phyloP scores from a whole-genome alignment of 2,113 vertebrate species.

The Hemibagrus wyckioides region DNA sequence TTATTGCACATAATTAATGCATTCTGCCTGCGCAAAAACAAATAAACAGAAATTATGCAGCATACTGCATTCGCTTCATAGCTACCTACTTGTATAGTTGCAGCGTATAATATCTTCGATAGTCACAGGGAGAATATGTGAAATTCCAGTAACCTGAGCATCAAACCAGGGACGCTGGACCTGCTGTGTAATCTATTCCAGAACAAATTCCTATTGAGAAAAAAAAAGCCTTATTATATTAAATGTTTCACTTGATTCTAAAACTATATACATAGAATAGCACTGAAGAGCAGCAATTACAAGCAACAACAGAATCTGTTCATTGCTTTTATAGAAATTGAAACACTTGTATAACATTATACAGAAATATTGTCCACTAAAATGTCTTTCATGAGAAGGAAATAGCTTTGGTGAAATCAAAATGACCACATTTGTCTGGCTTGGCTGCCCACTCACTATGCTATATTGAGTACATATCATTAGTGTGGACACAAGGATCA shows the following conservation, averaged over 20 bases:
- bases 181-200: no score
- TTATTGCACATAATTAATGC: not conserved
- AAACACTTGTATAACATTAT: not conserved
- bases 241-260: no score
- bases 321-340: not conserved
- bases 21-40: not conserved
- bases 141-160: not conserved
- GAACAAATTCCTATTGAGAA: no score
- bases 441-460: no score
- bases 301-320: not conserved
- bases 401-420: no score
- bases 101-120: not conserved
- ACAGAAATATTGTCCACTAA: not conserved
- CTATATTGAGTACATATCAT: no score
- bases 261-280: not conserved
- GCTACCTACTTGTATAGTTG: not conserved
- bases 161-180: no score
- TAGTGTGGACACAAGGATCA: no score
- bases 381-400: no score
- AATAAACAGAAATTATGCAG: not conserved
- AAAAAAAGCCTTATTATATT: no score
- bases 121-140: not conserved
- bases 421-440: no score
- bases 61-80: no score
- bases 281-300: not conserved